Evolutionary conservation across 2,797 vertebrate species (phyloP).

Genomic region (Sebastes diaconus): DNA sequence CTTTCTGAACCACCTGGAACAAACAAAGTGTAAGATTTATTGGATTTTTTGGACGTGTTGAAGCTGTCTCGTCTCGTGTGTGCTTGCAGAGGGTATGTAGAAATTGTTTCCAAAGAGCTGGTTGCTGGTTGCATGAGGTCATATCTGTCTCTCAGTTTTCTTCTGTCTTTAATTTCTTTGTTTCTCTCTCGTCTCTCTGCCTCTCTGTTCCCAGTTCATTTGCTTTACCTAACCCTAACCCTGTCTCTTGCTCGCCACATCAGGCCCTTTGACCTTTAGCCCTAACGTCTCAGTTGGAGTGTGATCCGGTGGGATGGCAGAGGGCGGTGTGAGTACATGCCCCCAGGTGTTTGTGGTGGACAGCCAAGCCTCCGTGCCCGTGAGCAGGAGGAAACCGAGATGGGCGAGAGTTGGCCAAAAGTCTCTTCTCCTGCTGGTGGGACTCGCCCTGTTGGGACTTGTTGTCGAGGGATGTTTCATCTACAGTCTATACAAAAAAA

Average conservation of each 20-base stretch:
- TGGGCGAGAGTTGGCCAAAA: conserved; percentile 24
- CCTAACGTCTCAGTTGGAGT: not conserved
- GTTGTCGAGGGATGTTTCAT: conserved; percentile 69
- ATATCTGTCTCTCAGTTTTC: not conserved
- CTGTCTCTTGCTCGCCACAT: not conserved
- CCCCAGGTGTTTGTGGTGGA: conserved; percentile 80
- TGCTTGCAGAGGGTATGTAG: conserved; percentile 11
- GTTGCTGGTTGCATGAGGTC: not conserved
- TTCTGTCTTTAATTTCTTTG: not conserved
- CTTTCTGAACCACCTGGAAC: not conserved
- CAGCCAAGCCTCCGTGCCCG: conserved; percentile 43
- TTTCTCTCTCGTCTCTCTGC: not conserved
- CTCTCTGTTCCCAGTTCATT: not conserved
- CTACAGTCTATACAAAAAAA: conserved; percentile 62
- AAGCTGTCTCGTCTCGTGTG: not conserved
- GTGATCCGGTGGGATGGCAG: conserved; percentile 58
- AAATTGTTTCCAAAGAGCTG: conserved; percentile 37
- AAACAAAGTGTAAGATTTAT: not conserved
- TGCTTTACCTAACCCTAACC: not conserved
- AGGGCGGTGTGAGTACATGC: conserved; percentile 12
- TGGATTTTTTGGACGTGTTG: not conserved
- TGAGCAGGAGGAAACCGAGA: not conserved
- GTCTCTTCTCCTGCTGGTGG: conserved; percentile 50
- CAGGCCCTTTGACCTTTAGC: not conserved
- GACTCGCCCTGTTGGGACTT: conserved; percentile 62